Evolutionary conservation across 2,888 invertebrate species (phyloP), one percentile per base, ranked within the genome.

Genomic region (Erebia palarica): DNA sequence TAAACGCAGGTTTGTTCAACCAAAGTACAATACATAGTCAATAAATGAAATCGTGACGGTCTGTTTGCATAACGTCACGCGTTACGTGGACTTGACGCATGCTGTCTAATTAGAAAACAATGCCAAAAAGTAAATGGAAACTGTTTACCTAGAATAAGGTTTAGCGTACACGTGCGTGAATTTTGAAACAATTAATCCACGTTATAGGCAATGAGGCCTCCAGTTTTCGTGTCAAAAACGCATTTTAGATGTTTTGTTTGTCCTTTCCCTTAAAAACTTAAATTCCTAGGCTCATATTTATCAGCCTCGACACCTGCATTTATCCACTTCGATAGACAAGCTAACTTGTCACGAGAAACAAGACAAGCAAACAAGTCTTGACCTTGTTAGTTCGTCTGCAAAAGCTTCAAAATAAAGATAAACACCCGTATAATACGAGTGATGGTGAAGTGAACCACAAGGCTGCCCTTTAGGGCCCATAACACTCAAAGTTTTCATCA

Each of bases 41-140:
- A 66, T 57, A n/a, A 66, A 66, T 55, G 21, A 58, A 66, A 66
- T 57, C 66, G 66, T 66, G 66, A 44, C 66, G 18, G 66, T 66
- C 10, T 44, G 57, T 66, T 55, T 55, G 66, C 21, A 66, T 66
- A 42, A 66, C 57, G 66, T 66, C 66, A 66, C 58, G 3, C 18
- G 21, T 21, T 66, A 58, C 66, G 66, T 66, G 44, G 36, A 53
- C 11, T 65, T 65, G 65, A 65, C 65, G 65, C 55, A 55, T 42
- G 53, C 53, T 55, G 18, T 65, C 42, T 65, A 65, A 55, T 42
- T 65, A 18, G 53, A 65, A 63, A 49, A 63, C 63, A 63, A 63
- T 63, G 63, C 63, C 63, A 49, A 63, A 63, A 61, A 49, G 47
- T 18, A 61, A 61, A 61, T 61, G 61, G 47, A 21, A 47, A 9